A percentile compares a stretch with the other conserved stretches of the same genome.
Evolutionary conservation across 2,797 vertebrate species (phyloP).

Genomic region (Peromyscus melanophrys): DNA sequence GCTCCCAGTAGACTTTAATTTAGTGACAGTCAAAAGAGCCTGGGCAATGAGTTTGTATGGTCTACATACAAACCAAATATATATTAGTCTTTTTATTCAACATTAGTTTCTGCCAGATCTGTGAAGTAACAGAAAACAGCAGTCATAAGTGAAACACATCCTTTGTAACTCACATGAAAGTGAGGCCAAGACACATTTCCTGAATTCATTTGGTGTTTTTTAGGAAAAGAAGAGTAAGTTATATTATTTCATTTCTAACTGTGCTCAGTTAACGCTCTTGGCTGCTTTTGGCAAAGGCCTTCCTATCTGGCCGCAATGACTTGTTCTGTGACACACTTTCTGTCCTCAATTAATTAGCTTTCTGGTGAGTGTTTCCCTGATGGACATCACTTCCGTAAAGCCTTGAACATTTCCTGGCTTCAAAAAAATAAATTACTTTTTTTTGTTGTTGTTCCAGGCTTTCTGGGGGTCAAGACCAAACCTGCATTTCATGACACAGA

Average conservation of each 20-base stretch:
- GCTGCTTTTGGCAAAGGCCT: constrained; percentile 77
- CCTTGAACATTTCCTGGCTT: constrained; percentile 70
- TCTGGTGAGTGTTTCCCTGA: constrained; percentile 53
- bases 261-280: constrained; percentile 74
- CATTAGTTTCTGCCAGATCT: constrained; percentile 52
- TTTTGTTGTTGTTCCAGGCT: not conserved
- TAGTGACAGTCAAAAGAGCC: constrained; percentile 72
- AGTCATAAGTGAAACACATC: constrained; percentile 72
- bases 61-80: constrained; percentile 62
- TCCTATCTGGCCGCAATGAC: constrained; percentile 68
- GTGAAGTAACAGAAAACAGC: constrained; percentile 79
- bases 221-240: constrained; percentile 76
- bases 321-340: constrained; percentile 70
- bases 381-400: constrained; percentile 62
- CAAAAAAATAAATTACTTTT: constrained; percentile 61
- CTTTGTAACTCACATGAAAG: constrained; percentile 81
- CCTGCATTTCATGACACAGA: not conserved
- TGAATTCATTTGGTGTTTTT: constrained; percentile 64
- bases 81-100: constrained; percentile 72
- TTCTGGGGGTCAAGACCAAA: constrained; percentile 59
- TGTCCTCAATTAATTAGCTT: constrained; percentile 78
- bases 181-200: constrained; percentile 72
- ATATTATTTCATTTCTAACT: constrained; percentile 79
- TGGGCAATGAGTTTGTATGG: constrained; percentile 60
- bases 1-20: constrained; percentile 69